These are phyloP conservation scores for Dendrocopos noguchii DNA, from an alignment of 2,113 vertebrate genomes.

Conservation along the genomic window DNA sequence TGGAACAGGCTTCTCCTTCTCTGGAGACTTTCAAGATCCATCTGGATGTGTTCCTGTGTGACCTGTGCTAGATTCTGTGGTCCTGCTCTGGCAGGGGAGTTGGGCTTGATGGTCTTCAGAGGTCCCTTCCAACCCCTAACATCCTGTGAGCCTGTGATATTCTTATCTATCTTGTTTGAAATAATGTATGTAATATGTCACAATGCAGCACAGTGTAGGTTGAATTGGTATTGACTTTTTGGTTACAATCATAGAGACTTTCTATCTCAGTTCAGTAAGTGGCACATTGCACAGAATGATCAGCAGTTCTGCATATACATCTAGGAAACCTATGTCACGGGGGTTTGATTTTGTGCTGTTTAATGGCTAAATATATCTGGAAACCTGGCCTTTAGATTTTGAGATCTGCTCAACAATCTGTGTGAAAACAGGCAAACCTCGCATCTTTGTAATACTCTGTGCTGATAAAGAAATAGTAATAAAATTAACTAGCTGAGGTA, in stretches of 20 bases:
- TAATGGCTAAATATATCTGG: background rate
- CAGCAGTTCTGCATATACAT: background rate
- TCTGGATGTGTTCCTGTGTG: no score
- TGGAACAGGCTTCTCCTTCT: no score
- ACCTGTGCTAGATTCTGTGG: no score
- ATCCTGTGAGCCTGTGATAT: no score
- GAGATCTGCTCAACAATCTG: background rate
- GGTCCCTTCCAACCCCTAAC: no score
- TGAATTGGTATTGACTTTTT: no score
- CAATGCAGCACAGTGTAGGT: no score
- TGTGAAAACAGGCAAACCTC: background rate
- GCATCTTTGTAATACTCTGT: background rate
- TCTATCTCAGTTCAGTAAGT: background rate
- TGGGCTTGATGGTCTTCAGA: no score
- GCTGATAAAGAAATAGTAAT: background rate
- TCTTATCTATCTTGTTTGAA: background rate
- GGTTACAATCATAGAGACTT: background rate
- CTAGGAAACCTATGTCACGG: background rate
- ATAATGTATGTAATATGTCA: no score
- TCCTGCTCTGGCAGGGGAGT: no score
- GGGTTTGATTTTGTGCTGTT: background rate
- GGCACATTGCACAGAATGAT: background rate
- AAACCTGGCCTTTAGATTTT: background rate
- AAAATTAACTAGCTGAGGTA: background rate
- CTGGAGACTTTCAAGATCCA: no score